Evolutionary conservation across 2,797 vertebrate species (phyloP).

Genomic region (Natrix natrix): DNA sequence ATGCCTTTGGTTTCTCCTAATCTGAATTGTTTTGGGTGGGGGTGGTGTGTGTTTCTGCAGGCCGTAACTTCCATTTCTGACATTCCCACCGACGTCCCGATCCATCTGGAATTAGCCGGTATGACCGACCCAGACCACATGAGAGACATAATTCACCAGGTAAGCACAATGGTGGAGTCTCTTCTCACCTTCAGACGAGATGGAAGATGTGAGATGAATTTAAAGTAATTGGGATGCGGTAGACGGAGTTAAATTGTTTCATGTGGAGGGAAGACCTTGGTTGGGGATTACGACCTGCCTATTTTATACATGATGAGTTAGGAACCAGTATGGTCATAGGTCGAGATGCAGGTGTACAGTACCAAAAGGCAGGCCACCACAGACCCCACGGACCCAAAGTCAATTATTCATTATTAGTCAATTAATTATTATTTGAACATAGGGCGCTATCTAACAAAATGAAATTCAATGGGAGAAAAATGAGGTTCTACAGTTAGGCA

Average conservation of each 20-base stretch:
- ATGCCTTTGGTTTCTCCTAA: background rate
- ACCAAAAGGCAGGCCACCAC: background rate
- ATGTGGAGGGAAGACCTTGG: background rate
- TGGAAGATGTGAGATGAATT: background rate
- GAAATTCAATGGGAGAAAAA: too few species aligned
- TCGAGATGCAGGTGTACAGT: too few species aligned
- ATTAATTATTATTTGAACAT: too few species aligned
- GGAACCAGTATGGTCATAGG: too few species aligned
- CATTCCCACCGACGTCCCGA: conserved; percentile 82
- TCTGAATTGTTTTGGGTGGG: background rate
- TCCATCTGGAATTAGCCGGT: conserved; percentile 96
- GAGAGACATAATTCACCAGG: conserved; percentile 91
- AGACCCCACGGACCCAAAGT: too few species aligned
- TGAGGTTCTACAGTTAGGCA: too few species aligned
- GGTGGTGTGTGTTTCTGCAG: conserved; percentile 62
- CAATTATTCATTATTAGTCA: background rate
- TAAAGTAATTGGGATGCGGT: background rate
- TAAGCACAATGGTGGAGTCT: conserved; percentile 65
- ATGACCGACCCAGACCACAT: conserved; percentile 94
- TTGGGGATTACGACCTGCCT: background rate
- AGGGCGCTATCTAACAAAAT: too few species aligned
- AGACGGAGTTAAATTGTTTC: background rate
- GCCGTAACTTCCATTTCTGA: conserved; percentile 84
- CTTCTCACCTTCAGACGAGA: background rate
- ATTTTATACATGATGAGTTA: background rate